Evolutionary conservation across 2,113 vertebrate genomes (phyloP).

Genomic region (Sterna hirundo): DNA sequence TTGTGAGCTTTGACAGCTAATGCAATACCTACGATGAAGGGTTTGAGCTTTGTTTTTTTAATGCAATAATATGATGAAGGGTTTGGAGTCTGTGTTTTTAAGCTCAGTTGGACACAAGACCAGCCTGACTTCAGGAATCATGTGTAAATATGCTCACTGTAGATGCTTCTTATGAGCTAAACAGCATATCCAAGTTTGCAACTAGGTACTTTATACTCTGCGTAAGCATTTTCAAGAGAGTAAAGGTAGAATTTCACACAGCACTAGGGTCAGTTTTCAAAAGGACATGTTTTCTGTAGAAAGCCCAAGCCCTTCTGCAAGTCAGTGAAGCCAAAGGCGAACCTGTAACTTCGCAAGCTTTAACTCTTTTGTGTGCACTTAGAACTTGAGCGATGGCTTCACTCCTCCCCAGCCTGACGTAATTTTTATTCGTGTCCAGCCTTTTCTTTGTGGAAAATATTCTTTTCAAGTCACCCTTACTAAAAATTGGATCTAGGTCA

Average conservation of each 20-base stretch:
- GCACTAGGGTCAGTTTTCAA: background rate
- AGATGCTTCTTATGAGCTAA: background rate
- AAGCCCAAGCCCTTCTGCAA: background rate
- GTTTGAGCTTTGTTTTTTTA: background rate
- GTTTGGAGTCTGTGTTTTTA: background rate
- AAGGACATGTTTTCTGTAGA: background rate
- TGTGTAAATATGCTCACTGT: background rate
- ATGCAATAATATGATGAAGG: background rate
- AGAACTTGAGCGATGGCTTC: background rate
- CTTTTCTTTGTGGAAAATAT: background rate
- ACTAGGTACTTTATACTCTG: background rate
- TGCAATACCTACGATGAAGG: background rate
- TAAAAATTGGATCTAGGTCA: background rate
- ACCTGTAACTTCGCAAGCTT: background rate
- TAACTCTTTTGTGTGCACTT: background rate
- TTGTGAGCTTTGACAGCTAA: background rate
- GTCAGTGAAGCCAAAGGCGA: background rate
- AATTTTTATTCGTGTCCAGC: background rate
- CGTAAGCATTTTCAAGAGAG: background rate
- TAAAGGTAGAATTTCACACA: background rate
- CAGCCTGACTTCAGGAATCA: background rate
- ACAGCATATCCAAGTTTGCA: background rate
- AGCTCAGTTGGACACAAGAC: background rate
- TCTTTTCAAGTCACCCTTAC: background rate
- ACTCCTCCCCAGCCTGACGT: background rate